Base-by-base conservation (phyloP, 37 sponge, comb jelly and placozoan species). In the Mnemiopsis leidyi region DNA sequence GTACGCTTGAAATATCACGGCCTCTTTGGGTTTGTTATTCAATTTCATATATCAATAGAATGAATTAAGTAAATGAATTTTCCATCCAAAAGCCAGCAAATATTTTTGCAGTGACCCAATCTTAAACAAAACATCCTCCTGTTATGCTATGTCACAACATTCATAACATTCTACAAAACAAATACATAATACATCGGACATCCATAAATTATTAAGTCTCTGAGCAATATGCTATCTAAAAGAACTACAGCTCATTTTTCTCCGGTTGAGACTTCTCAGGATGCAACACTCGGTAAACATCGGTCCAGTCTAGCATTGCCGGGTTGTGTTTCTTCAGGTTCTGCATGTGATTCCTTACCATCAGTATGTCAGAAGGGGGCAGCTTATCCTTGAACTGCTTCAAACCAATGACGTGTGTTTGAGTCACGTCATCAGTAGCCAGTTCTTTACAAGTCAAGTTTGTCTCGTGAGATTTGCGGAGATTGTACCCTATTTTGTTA, bases 281-380 rank as follows among this genome's bases (percentile, higher is more conserved):
- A 13, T 48, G 61, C 61, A 48, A 13, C 5, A 48, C 61, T 48
- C 13, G 5, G 13, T 48, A 48, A 48, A 79, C 82, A 79, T 79
- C 82, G 7, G 3, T 32, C 82, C 82, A 79, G 36, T 79, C 82
- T 36, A 79, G 32, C 82, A 79, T 79, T 7, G 82, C 82, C 2
- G 82, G 82, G 82, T 79, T 79, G 31, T 30, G 23, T 7, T 32
- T 32, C 82, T 79, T 79, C 82, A 79, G 37, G 21, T 79, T 79
- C 5, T 32, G 82, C 82, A 79, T 79, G 82, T 79, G 82, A 36
- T 79, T 79, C 82, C 82, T 34, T 33, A 79, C 82, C 82, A 79
- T 79, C 36, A 79, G 29, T 1, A 79, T 35, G 32, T 79, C 82
- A 32, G 82, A 79, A 36, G 82, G 82, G 7, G 82, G 36, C 9